These are phyloP conservation scores for Polyommatus iphigenia DNA, from an alignment of 2,888 invertebrate genomes.

Conservation along the genomic window DNA sequence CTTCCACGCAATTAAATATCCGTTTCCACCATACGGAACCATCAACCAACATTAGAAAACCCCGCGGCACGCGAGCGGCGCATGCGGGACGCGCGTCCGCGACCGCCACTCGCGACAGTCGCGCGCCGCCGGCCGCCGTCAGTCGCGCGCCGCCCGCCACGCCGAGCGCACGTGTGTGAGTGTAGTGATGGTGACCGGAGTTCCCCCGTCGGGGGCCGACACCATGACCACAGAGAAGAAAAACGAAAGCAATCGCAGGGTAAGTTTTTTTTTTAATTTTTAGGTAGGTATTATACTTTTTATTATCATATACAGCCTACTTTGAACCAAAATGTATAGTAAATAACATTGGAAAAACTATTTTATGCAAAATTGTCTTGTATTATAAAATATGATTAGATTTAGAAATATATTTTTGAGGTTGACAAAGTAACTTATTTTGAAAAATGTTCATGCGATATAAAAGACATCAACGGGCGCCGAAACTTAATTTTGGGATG, in stretches of 20 bases:
- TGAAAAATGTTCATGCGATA: neutral
- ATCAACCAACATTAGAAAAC: neutral
- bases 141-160: slow-evolving; percentile 43
- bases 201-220: slow-evolving; percentile 54
- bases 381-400: neutral
- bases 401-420: neutral
- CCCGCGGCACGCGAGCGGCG: slow-evolving; percentile 7
- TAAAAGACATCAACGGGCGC: slow-evolving; percentile 15
- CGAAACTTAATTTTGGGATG: neutral
- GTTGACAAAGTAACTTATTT: neutral
- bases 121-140: slow-evolving; percentile 42
- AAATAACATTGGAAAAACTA: too few relatives aligned
- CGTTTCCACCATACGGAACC: neutral
- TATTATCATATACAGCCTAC: too few relatives aligned
- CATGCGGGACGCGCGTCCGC: neutral
- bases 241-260: slow-evolving; percentile 69
- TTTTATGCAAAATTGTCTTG: too few relatives aligned
- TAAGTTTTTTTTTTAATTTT: slow-evolving; percentile 47
- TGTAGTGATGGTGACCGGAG: slow-evolving; percentile 69
- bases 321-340: too few relatives aligned
- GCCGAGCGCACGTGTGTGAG: slow-evolving; percentile 54
- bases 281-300: too few relatives aligned
- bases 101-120: slow-evolving; percentile 34
- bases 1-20: neutral
- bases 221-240: slow-evolving; percentile 57